Conservation (phyloP, 2,888 invertebrate species). For the Celastrina argiolus region DNA sequence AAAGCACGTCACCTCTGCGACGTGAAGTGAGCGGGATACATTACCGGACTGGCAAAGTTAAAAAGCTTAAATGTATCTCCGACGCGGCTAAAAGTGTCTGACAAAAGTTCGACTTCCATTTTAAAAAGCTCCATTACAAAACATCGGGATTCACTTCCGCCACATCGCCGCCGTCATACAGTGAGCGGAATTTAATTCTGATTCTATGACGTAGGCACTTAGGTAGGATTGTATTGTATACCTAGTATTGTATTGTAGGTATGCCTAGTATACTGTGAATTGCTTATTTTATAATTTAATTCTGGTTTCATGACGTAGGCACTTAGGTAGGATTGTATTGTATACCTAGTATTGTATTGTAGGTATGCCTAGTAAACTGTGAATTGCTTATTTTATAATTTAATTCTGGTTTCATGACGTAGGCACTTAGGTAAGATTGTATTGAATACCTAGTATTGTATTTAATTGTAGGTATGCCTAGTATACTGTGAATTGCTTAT, state of each 20-base stretch:
- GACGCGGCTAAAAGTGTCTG: constrained; percentile 77
- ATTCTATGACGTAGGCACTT: background rate
- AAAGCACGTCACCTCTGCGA: constrained; percentile 65
- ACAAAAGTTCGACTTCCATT: constrained; percentile 78
- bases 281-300: no score
- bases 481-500: no score
- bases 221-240: no score
- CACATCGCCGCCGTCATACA: constrained; percentile 55
- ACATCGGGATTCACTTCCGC: constrained; percentile 77
- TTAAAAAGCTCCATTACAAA: constrained; percentile 79
- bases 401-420: background rate
- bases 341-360: no score
- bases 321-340: no score
- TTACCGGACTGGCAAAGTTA: constrained; percentile 78
- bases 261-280: no score
- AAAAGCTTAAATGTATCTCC: constrained; percentile 78
- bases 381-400: no score
- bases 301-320: background rate
- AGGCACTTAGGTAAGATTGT: background rate
- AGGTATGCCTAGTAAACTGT: no score
- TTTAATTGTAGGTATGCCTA: no score
- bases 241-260: no score
- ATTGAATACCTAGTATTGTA: no score
- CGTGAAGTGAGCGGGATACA: constrained; percentile 71
- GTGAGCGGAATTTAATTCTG: background rate